phyloP scores from a whole-genome alignment of 2,888 invertebrate genomes.

The Steinernema scapterisci region DNA sequence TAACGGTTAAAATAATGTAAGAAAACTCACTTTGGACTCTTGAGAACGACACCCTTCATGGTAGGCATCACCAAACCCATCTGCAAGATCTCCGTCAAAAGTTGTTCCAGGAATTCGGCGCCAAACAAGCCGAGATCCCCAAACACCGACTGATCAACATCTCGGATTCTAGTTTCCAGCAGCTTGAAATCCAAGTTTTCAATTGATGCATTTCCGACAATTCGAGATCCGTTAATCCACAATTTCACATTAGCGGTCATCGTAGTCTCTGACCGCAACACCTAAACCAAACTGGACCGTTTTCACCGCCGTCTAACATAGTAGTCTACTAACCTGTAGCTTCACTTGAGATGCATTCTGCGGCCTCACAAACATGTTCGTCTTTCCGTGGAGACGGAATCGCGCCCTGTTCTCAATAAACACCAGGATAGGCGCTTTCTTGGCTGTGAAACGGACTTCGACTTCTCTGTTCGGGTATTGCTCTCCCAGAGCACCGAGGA shows the following conservation, averaged over 20 bases:
- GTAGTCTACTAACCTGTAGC: too few relatives aligned
- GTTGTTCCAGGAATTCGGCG: constrained; percentile 65
- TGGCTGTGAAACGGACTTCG: constrained; percentile 50
- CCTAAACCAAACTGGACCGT: constrained; percentile 39
- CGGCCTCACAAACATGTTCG: constrained; percentile 64
- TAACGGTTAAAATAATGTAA: too few relatives aligned
- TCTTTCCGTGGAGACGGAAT: constrained; percentile 63
- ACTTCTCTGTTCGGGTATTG: constrained; percentile 61
- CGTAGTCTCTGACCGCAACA: constrained; percentile 62
- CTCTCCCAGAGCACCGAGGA: constrained; percentile 62
- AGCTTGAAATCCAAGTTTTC: constrained; percentile 66
- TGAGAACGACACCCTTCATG: constrained; percentile 62
- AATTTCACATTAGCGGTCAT: constrained; percentile 66
- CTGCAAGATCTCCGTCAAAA: constrained; percentile 65
- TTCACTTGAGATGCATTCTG: constrained; percentile 50
- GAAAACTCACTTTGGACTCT: constrained; percentile 61
- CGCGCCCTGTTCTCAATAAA: constrained; percentile 63
- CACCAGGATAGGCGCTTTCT: constrained; percentile 62
- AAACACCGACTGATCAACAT: constrained; percentile 65
- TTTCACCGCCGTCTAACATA: too few relatives aligned
- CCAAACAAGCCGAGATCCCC: constrained; percentile 66
- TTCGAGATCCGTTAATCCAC: constrained; percentile 55
- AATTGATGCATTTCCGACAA: constrained; percentile 65
- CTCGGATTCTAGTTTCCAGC: constrained; percentile 54
- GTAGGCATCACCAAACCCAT: constrained; percentile 63